Conservation (phyloP, 2,888 invertebrate species). For the Drosophila silvestris region DNA sequence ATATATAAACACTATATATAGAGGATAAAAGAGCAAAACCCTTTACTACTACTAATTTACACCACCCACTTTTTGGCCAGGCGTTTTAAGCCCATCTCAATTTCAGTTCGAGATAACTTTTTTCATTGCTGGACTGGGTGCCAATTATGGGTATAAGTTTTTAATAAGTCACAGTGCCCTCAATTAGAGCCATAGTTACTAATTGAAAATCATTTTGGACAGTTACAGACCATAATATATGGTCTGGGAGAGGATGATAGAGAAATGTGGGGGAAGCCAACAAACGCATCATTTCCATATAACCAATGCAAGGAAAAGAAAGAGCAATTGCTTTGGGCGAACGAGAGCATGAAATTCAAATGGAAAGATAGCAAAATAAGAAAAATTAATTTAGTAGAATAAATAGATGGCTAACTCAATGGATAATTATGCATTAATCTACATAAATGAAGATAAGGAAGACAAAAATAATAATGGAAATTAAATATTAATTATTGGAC, state of each 20-base stretch:
- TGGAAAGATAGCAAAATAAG: not conserved
- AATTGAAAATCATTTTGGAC: constrained; percentile 37
- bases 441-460: not conserved
- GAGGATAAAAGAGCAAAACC: constrained; percentile 2
- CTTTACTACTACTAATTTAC: not conserved
- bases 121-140: constrained; percentile 31
- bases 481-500: not conserved
- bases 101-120: constrained; percentile 18
- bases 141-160: constrained; percentile 61
- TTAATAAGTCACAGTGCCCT: constrained; percentile 60
- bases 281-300: constrained; percentile 35
- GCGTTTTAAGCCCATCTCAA: not conserved
- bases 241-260: not conserved
- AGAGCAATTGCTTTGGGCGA: not conserved
- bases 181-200: constrained; percentile 50
- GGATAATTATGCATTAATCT: not conserved
- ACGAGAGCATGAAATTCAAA: constrained; percentile 7
- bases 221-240: not conserved
- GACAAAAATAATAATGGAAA: not conserved
- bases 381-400: constrained; percentile 1
- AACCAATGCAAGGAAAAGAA: constrained; percentile 1
- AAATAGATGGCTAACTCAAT: too few species aligned
- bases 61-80: not conserved
- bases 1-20: not conserved
- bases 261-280: too few species aligned